Percentiles rank a stretch among this genome's conserved stretches.
phyloP scores from a whole-genome alignment of 2,888 invertebrate species.

The Pseudococcus longispinus region DNA sequence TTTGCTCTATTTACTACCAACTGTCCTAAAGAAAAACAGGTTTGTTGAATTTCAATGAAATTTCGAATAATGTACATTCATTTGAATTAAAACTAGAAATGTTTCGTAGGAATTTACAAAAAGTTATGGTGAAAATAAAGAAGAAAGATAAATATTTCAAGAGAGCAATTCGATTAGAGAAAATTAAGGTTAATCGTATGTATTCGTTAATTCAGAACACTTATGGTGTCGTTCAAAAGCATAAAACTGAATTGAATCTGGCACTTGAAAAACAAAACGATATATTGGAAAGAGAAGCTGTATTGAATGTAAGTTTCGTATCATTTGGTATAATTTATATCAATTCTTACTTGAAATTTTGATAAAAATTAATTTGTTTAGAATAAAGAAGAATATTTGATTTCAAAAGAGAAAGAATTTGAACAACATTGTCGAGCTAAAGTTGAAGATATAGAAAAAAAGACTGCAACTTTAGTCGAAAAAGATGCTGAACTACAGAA shows the following conservation, averaged over 20 bases:
- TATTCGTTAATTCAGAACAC: slow-evolving; percentile 35
- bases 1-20: slow-evolving; percentile 33
- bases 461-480: neutral
- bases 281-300: slow-evolving; percentile 17
- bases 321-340: neutral
- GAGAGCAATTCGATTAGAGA: neutral
- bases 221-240: slow-evolving; percentile 12
- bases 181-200: slow-evolving; percentile 27
- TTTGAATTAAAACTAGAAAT: neutral
- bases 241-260: slow-evolving; percentile 20
- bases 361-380: neutral
- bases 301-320: slow-evolving; percentile 8
- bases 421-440: neutral
- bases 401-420: slow-evolving; percentile 21
- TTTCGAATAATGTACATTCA: neutral
- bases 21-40: slow-evolving; percentile 24
- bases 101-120: neutral
- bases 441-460: slow-evolving; percentile 24
- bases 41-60: neutral
- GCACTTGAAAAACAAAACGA: neutral
- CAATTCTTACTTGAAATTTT: neutral
- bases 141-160: slow-evolving; percentile 40
- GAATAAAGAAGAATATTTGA: slow-evolving; percentile 25
- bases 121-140: neutral
- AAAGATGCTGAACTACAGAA: slow-evolving; percentile 10